These are phyloP conservation scores for Eilema depressum DNA, from an alignment of 2,888 invertebrate species.

Conservation along the genomic window DNA sequence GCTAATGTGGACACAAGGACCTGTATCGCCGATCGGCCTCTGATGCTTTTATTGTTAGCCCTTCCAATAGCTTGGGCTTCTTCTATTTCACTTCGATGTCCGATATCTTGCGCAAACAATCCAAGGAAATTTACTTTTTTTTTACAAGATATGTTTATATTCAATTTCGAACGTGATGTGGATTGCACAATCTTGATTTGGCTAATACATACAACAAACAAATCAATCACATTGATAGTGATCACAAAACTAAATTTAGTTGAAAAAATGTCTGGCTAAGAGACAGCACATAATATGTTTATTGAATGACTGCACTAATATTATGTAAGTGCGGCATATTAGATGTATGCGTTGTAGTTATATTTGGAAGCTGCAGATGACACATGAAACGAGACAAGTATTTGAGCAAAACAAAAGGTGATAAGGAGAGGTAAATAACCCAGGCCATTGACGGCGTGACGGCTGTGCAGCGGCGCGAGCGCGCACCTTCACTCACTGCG, in stretches of 20 bases:
- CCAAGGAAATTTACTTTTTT: constrained; percentile 48
- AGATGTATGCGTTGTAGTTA: constrained; percentile 31
- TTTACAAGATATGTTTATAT: constrained; percentile 30
- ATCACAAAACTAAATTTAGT: background rate
- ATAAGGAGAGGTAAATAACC: constrained; percentile 86
- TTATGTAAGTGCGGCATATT: constrained; percentile 14
- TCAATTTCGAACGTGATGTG: constrained; percentile 17
- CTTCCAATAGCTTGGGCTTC: constrained; percentile 75
- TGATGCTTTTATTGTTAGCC: constrained; percentile 83
- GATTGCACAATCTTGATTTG: constrained; percentile 20
- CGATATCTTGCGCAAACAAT: constrained; percentile 77
- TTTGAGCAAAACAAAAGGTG: constrained; percentile 86
- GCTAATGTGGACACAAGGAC: constrained; percentile 87
- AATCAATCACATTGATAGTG: background rate
- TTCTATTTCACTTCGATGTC: constrained; percentile 78
- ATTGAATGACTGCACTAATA: constrained; percentile 7
- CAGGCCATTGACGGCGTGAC: constrained; percentile 82
- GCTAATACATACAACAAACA: constrained; percentile 17
- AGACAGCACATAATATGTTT: background rate
- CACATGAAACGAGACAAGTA: constrained; percentile 72
- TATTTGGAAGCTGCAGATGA: constrained; percentile 65
- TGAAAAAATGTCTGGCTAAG: background rate
- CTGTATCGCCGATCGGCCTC: constrained; percentile 85
- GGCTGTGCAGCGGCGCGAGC: constrained; percentile 54
- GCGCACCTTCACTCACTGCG: constrained; percentile 45